A percentile compares a stretch with the other conserved stretches of the same genome.
Conservation (phyloP, 53 echinoderm and acorn worm genomes). For the Paracentrotus lividus region DNA sequence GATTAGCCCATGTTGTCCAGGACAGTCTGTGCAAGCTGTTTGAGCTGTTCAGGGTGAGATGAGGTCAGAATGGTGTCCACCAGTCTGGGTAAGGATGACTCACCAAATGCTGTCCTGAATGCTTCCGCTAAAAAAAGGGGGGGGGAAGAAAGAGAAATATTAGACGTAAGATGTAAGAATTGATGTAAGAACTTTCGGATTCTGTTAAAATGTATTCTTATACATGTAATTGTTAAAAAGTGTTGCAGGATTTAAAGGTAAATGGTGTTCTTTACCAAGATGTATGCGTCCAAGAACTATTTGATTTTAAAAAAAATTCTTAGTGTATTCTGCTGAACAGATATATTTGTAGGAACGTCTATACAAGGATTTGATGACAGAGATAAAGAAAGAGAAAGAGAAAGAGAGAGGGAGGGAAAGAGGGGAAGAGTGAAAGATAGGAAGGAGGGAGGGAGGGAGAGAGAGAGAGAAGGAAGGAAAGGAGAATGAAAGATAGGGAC, state of each 20-base stretch:
- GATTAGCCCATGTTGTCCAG: constrained; percentile 66
- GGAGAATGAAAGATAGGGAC: neutral
- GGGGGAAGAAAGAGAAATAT: neutral
- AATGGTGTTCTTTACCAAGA: no score
- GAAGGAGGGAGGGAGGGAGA: neutral
- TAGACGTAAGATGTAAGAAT: neutral
- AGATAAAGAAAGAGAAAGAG: neutral
- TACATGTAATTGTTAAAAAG: no score
- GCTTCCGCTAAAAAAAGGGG: constrained; percentile 41
- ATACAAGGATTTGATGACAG: neutral
- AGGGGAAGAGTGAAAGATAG: no score
- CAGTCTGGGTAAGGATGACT: constrained; percentile 53
- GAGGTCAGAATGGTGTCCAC: constrained; percentile 68
- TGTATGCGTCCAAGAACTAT: no score
- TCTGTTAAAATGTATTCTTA: no score
- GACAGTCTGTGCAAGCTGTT: constrained; percentile 67
- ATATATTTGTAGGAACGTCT: neutral
- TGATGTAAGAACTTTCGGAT: neutral
- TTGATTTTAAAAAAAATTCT: no score
- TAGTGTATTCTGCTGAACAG: neutral
- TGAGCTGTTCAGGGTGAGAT: constrained; percentile 63
- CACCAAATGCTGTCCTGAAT: constrained; percentile 61
- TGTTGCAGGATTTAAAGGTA: no score
- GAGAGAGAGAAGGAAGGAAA: neutral
- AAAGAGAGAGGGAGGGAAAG: neutral